Evolutionary conservation across 2,113 vertebrate species (phyloP), one percentile per base, ranked within the genome.

Genomic region (Benitochromis conjunctus): DNA sequence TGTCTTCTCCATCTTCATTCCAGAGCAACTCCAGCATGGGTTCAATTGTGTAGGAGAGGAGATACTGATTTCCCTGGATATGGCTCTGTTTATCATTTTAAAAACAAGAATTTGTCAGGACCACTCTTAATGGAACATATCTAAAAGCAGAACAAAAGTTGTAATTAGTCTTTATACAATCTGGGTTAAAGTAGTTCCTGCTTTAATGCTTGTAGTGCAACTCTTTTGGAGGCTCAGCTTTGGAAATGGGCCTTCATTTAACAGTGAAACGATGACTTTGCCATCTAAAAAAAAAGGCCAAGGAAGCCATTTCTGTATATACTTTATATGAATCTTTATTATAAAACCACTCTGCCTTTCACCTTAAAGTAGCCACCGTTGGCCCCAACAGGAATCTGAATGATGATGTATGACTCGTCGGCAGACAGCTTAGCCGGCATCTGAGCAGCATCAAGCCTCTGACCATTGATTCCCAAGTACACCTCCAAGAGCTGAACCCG

Each of bases 321-420:
- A 48, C 21, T 29, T 29, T 1, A 18, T 29, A 29, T 43, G 29
- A 74, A 29, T 26, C 66, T 74, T 71, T 74, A 41, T 29, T 29
- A 18, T 29, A 8, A 74, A 31, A 6, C 5, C 3, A 64, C 13
- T 48, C 13, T 16, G 51, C 24, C 5, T 31, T 9, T 13, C 9
- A 97, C 97, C 97, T 97, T 97, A 38, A 95, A 97, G 90, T 92
- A 94, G 9, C 97, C 97, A 71, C 97, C 97, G 6, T 87, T 71
- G 21, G 96, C 95, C 41, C 97, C 97, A 24, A 97, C 26, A 29
- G 97, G 97, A 77, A 98, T 92, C 57, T 91, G 89, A 58, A 97
- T 3, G 3, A 86, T 54, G 46, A 98, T 83, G 29, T 85, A 36
- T 0, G 71, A 5, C 3, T 95, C 66, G 4, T 81, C 92, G 21